Conservation (phyloP, 2,888 invertebrate species). For the Dorcus parallelipipedus region DNA sequence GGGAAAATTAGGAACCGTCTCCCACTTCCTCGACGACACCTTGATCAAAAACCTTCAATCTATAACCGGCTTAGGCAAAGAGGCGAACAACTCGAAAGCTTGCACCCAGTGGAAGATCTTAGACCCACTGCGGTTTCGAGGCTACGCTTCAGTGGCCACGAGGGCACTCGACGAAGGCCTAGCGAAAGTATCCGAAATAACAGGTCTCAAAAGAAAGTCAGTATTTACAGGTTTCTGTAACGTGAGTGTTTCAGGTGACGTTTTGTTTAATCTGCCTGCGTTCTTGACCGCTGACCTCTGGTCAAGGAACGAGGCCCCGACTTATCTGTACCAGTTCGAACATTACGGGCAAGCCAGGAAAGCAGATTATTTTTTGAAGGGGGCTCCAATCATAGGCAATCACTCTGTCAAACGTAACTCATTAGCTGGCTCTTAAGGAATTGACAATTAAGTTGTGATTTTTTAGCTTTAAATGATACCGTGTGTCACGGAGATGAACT, state of each 20-base stretch:
- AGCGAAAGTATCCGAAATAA: conserved; percentile 58
- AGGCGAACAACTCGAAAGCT: not conserved
- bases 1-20: conserved; percentile 42
- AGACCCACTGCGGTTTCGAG: conserved; percentile 38
- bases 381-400: conserved; percentile 60
- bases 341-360: conserved; percentile 61
- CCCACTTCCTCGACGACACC: conserved; percentile 47
- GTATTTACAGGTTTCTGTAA: too few species aligned
- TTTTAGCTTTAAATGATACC: conserved; percentile 37
- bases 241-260: conserved; percentile 55
- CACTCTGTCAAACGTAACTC: conserved; percentile 26
- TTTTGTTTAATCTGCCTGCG: conserved; percentile 73
- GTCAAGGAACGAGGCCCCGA: conserved; percentile 58
- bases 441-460: not conserved
- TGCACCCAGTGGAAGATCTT: conserved; percentile 23
- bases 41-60: conserved; percentile 47
- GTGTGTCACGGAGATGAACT: conserved; percentile 71
- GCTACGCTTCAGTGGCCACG: conserved; percentile 39
- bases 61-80: conserved; percentile 38
- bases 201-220: conserved; percentile 45
- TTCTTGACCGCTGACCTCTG: conserved; percentile 69
- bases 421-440: not conserved
- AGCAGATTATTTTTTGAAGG: conserved; percentile 64
- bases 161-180: conserved; percentile 49
- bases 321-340: conserved; percentile 74